phyloP scores from a whole-genome alignment of 2,113 vertebrate species.

The Ellobius talpinus region DNA sequence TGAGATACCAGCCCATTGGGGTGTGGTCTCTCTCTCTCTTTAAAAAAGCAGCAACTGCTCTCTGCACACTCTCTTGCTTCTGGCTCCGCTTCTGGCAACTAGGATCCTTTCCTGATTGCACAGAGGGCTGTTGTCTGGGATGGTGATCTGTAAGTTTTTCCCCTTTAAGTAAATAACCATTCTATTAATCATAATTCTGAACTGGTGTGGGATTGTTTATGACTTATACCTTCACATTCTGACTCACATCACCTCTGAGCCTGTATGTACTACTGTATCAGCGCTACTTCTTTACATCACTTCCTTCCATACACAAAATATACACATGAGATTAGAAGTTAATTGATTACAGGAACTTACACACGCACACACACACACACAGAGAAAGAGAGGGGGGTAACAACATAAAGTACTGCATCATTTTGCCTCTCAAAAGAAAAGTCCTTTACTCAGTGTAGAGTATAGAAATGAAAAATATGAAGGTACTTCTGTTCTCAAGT shows the following conservation, averaged over 20 bases:
- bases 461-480: neutral
- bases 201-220: too few relatives aligned
- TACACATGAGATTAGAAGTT: neutral
- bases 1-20: too few relatives aligned
- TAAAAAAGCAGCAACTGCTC: too few relatives aligned
- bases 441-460: neutral
- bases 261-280: neutral
- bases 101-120: too few relatives aligned
- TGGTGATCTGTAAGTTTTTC: too few relatives aligned
- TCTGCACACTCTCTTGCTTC: too few relatives aligned
- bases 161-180: too few relatives aligned
- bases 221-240: too few relatives aligned
- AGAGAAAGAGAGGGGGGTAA: neutral
- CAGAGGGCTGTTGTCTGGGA: too few relatives aligned
- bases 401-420: neutral
- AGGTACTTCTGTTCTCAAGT: neutral
- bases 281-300: neutral
- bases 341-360: neutral
- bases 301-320: accelerated
- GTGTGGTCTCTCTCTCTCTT: too few relatives aligned
- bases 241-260: accelerated
- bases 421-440: neutral
- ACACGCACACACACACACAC: neutral
- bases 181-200: too few relatives aligned
- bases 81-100: too few relatives aligned